Conservation (phyloP, 2,888 invertebrate genomes). For the Diplolepis rosae region DNA sequence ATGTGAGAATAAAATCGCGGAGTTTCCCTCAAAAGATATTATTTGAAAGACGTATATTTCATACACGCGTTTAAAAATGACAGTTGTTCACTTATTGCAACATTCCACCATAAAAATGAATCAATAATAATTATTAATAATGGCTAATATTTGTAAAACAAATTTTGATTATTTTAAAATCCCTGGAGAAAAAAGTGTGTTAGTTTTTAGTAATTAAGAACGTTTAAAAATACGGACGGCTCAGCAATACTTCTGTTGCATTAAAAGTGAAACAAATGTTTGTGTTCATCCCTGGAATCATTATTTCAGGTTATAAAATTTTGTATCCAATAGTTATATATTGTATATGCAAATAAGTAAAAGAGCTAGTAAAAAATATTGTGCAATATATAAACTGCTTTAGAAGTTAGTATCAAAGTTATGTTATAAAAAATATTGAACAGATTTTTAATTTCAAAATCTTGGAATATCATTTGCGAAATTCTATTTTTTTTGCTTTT, state of each 20-base stretch:
- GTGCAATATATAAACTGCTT: background rate
- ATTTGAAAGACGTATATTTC: no score
- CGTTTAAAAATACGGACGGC: background rate
- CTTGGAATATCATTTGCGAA: background rate
- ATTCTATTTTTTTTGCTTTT: background rate
- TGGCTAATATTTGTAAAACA: no score
- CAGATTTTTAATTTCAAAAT: conserved; percentile 2
- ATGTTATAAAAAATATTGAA: conserved; percentile 4
- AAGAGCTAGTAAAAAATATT: background rate
- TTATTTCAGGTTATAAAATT: background rate
- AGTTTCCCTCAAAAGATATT: no score
- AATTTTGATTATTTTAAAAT: no score
- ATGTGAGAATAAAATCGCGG: no score
- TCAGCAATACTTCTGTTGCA: background rate
- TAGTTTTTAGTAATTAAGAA: background rate
- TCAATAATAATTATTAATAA: background rate
- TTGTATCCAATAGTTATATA: no score
- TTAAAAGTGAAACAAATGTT: background rate
- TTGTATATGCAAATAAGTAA: background rate
- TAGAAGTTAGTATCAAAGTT: conserved; percentile 20
- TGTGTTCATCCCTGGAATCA: background rate
- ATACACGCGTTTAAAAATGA: no score
- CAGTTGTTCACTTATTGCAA: no score
- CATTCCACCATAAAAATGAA: background rate
- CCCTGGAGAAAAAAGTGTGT: background rate